phyloP scores from a whole-genome alignment of 2,888 invertebrate species.

The Cryptocephalus moraei region DNA sequence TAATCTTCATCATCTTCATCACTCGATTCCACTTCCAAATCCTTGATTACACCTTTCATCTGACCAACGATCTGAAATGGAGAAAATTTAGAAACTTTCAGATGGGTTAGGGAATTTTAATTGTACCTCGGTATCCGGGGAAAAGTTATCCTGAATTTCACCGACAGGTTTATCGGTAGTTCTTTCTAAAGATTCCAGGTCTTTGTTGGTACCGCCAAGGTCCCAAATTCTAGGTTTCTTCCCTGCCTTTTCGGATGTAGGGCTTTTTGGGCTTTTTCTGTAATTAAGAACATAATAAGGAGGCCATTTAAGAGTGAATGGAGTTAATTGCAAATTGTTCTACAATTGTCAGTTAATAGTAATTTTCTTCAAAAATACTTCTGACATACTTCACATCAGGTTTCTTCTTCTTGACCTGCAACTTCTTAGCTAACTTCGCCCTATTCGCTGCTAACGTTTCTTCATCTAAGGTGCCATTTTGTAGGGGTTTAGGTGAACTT shows the following conservation, averaged over 20 bases:
- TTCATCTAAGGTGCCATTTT: constrained; percentile 45
- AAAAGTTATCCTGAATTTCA: constrained; percentile 47
- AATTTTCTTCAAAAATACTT: constrained; percentile 3
- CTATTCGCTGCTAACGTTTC: constrained; percentile 66
- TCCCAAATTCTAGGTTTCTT: constrained; percentile 91
- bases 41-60: constrained; percentile 74
- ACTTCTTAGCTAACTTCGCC: constrained; percentile 68
- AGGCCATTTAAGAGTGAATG: neutral
- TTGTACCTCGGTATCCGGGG: constrained; percentile 54
- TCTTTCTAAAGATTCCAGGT: constrained; percentile 69
- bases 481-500: constrained; percentile 26
- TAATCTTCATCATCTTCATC: constrained; percentile 56
- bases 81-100: constrained; percentile 1
- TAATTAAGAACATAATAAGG: constrained; percentile 7
- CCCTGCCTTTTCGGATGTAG: constrained; percentile 54
- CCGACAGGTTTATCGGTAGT: constrained; percentile 64
- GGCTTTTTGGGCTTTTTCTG: constrained; percentile 38
- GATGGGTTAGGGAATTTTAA: constrained; percentile 5
- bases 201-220: constrained; percentile 66
- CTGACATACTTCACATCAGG: constrained; percentile 49
- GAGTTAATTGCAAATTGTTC: neutral
- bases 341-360: neutral
- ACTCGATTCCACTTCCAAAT: constrained; percentile 70
- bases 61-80: constrained; percentile 60
- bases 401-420: constrained; percentile 61